These are phyloP conservation scores for Luperina nickerlii DNA, from an alignment of 2,888 invertebrate genomes.

Conservation along the genomic window DNA sequence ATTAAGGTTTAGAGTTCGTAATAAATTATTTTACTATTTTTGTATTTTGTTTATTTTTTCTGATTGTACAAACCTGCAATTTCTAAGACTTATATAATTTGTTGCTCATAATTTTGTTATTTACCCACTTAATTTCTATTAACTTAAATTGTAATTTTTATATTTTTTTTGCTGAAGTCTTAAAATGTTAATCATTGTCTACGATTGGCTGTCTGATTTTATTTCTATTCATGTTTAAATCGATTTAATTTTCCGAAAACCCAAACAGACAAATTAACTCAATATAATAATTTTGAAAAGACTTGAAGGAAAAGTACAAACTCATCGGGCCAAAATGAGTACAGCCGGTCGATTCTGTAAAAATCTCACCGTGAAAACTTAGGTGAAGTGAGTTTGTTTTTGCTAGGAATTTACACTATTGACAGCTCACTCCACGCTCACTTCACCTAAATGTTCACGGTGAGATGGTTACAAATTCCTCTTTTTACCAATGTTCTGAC, in stretches of 20 bases:
- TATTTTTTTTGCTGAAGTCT: background rate
- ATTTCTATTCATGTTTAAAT: background rate
- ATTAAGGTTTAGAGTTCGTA: constrained; percentile 67
- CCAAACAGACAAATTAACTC: background rate
- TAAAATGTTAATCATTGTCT: background rate
- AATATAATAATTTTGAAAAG: background rate
- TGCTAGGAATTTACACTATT: no score
- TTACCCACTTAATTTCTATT: no score
- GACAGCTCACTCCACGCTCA: no score
- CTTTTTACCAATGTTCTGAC: background rate
- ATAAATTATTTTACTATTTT: constrained; percentile 70
- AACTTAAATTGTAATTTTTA: background rate
- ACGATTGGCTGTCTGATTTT: no score
- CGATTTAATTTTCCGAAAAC: background rate
- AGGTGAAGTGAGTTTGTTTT: no score
- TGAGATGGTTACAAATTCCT: background rate
- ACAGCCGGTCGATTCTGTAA: background rate
- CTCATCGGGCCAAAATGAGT: no score
- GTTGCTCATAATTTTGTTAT: background rate
- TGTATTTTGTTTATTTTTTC: constrained; percentile 42
- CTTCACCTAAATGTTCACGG: no score
- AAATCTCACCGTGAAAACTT: no score
- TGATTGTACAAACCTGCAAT: constrained; percentile 32
- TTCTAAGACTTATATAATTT: background rate
- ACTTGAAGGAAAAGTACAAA: background rate